phyloP scores from a whole-genome alignment of 2,113 vertebrate genomes.

The Mormyrus lacerda region DNA sequence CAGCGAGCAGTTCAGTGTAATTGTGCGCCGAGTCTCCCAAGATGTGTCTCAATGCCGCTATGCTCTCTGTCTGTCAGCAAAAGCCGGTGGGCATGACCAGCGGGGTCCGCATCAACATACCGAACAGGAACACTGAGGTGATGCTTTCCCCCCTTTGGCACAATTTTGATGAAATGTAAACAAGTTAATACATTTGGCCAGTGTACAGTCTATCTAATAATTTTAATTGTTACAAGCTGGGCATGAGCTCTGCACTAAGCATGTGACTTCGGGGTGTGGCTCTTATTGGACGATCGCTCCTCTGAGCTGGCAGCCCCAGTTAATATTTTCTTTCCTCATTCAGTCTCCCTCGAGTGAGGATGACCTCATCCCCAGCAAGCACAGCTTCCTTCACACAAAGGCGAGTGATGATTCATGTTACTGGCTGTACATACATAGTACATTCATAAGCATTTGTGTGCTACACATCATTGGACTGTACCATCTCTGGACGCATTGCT shows the following conservation, averaged over 20 bases:
- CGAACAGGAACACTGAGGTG: constrained; percentile 46
- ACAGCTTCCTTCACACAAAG: constrained; percentile 66
- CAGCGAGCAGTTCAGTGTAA: background rate
- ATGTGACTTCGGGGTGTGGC: background rate
- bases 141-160: background rate
- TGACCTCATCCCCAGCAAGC: constrained; percentile 69
- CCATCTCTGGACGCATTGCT: background rate
- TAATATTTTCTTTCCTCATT: background rate
- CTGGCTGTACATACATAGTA: background rate
- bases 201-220: background rate
- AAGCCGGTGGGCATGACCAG: constrained; percentile 50
- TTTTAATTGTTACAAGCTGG: background rate
- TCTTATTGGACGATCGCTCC: background rate
- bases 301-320: background rate
- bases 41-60: background rate
- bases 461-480: background rate
- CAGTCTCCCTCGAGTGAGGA: constrained; percentile 50
- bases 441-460: background rate
- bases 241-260: background rate
- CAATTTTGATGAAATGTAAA: background rate
- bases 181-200: background rate
- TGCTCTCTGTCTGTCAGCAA: constrained; percentile 48
- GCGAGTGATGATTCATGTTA: constrained; percentile 49
- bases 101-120: constrained; percentile 47
- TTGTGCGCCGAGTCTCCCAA: background rate